Conservation (phyloP, 2,888 invertebrate genomes). For the Athripsodes cinereus region DNA sequence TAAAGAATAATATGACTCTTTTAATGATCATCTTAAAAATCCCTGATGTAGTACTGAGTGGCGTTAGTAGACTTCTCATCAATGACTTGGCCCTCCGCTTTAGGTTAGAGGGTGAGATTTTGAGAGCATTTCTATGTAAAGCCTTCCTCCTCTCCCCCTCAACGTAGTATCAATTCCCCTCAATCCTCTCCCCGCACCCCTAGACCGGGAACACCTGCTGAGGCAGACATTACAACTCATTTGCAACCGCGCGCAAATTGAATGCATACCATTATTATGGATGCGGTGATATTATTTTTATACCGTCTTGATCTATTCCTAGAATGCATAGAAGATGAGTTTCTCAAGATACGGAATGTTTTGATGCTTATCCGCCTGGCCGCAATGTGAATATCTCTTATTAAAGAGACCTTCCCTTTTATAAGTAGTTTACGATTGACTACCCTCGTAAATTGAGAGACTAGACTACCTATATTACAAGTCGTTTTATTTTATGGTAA, state of each 20-base stretch:
- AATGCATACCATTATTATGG: conserved; percentile 22
- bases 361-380: no score
- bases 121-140: conserved; percentile 28
- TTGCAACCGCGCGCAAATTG: conserved; percentile 24
- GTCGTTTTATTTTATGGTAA: no score
- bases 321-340: no score
- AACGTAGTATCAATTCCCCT: conserved; percentile 7
- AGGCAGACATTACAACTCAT: conserved; percentile 24
- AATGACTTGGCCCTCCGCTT: background rate
- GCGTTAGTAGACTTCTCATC: conserved; percentile 5
- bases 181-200: conserved; percentile 1
- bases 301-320: no score
- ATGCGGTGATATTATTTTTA: no score
- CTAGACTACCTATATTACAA: no score
- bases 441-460: no score
- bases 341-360: no score
- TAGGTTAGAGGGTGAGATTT: conserved; percentile 12
- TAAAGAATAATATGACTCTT: background rate
- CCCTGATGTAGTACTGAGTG: conserved; percentile 1
- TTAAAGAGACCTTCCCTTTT: no score
- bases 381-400: no score
- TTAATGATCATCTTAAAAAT: background rate
- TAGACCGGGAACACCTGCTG: conserved; percentile 8
- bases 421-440: no score
- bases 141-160: conserved; percentile 15